Evolutionary conservation across 2,888 invertebrate species (phyloP).

Genomic region (Tridacna gigas): DNA sequence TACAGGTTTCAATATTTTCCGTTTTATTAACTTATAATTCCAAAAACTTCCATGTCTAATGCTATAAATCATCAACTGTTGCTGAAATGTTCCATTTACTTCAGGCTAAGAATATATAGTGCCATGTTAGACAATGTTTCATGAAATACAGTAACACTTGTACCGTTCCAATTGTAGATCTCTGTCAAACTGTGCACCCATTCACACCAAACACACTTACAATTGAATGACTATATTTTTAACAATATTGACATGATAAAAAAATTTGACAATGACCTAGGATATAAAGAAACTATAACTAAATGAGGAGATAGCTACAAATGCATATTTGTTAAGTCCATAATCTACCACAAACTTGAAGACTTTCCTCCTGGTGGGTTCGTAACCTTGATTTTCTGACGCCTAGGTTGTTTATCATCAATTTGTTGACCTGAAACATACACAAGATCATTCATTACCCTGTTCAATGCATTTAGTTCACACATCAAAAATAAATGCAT

Average conservation of each 20-base stretch:
- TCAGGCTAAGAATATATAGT: background rate
- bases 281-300: slow-evolving; percentile 10
- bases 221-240: background rate
- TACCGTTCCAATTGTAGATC: background rate
- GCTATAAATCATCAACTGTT: background rate
- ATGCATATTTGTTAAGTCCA: background rate
- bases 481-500: no score
- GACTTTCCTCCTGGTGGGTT: slow-evolving; percentile 84
- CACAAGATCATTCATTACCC: background rate
- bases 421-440: slow-evolving; percentile 87
- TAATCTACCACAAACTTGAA: slow-evolving; percentile 73
- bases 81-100: background rate
- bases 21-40: no score
- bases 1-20: no score
- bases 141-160: background rate
- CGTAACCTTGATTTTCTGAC: slow-evolving; percentile 75
- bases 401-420: slow-evolving; percentile 85
- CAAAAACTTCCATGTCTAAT: no score
- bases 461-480: background rate
- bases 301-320: slow-evolving; percentile 15
- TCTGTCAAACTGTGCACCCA: background rate
- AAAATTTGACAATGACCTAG: slow-evolving; percentile 27
- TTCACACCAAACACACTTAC: background rate
- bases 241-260: slow-evolving; percentile 4
- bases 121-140: no score